These are phyloP conservation scores for Agrotis puta DNA, from an alignment of 2,888 invertebrate genomes.

Conservation along the genomic window DNA sequence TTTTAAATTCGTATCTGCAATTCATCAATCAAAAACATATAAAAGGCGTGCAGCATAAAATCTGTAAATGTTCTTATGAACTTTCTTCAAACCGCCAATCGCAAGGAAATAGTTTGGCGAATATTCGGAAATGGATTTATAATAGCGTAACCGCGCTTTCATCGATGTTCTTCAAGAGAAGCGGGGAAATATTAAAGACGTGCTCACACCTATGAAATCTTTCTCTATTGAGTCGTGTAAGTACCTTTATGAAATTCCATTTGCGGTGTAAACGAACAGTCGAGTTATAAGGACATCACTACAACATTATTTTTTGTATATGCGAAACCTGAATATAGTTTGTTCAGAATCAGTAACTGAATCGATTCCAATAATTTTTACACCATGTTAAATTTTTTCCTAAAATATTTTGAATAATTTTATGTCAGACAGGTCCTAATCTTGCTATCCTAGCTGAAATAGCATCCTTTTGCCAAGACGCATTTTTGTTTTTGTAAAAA, in stretches of 20 bases:
- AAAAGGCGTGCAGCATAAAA: conserved; percentile 6
- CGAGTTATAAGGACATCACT: background rate
- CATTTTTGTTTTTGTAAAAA: no score
- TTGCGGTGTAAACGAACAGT: background rate
- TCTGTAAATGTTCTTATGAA: background rate
- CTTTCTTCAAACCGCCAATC: conserved; percentile 20
- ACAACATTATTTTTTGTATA: no score
- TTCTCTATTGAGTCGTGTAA: background rate
- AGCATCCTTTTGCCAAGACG: no score
- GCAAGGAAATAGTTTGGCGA: conserved; percentile 38
- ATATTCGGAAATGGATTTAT: conserved; percentile 64
- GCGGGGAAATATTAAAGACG: conserved; percentile 41
- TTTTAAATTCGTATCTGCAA: background rate
- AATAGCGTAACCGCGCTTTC: conserved; percentile 61
- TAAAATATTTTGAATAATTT: no score
- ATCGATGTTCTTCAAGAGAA: conserved; percentile 48
- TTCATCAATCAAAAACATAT: conserved; percentile 3
- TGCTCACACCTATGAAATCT: conserved; percentile 28
- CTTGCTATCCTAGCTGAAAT: no score
- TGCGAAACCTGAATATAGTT: no score
- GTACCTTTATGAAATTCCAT: background rate
- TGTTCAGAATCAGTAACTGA: no score
- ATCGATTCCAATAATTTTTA: no score
- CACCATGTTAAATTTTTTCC: no score
- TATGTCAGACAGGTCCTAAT: no score